phyloP scores from a whole-genome alignment of 2,888 invertebrate genomes.

The Drosophila neoperkinsi region DNA sequence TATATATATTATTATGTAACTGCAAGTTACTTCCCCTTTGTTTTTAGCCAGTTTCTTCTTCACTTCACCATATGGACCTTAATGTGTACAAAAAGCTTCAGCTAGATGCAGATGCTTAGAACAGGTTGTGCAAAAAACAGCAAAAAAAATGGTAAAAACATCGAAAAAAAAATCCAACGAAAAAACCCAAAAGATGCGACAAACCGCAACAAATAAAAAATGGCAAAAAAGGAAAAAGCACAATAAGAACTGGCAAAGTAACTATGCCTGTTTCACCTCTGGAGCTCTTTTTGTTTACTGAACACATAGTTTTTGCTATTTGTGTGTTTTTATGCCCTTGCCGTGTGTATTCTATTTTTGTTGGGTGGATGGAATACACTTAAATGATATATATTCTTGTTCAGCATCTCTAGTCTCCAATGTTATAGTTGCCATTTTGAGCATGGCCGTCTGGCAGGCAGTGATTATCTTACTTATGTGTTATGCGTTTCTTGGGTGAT shows the following conservation, averaged over 20 bases:
- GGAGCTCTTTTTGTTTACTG: constrained; percentile 3
- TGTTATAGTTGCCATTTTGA: neutral
- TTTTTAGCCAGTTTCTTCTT: neutral
- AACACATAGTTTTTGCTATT: constrained; percentile 16
- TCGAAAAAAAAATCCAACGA: constrained; percentile 21
- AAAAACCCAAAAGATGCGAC: constrained; percentile 43
- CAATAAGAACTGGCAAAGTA: constrained; percentile 39
- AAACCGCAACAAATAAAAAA: constrained; percentile 23
- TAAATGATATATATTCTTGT: neutral
- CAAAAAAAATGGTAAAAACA: constrained; percentile 25
- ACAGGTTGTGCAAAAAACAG: constrained; percentile 23
- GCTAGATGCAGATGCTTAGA: constrained; percentile 12
- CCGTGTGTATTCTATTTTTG: neutral
- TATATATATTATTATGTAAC: neutral
- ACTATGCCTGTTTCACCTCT: constrained; percentile 30
- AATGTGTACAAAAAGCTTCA: constrained; percentile 5
- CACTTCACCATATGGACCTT: constrained; percentile 1
- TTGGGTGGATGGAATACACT: neutral
- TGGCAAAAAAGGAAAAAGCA: constrained; percentile 15
- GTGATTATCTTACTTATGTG: neutral
- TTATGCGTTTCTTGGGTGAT: neutral
- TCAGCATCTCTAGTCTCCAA: neutral
- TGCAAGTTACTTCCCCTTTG: neutral
- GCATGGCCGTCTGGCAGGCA: neutral
- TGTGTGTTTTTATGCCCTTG: neutral